Conservation (phyloP, 1,140 invertebrate genomes). For the Trinorchestia longiramus region DNA sequence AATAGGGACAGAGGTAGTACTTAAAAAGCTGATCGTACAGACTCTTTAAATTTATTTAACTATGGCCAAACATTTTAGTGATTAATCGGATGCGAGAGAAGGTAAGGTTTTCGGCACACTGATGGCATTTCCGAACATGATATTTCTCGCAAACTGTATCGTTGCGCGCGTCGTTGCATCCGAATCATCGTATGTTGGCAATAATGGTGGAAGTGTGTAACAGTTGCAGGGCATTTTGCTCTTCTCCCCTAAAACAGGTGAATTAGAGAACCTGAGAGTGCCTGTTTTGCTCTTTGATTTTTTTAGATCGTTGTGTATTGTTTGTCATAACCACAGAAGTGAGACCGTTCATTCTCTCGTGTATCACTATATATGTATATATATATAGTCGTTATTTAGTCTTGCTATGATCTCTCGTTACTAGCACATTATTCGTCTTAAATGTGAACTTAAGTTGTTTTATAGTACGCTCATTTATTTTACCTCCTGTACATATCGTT, state of each 20-base stretch:
- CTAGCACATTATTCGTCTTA: not conserved
- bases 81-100: not conserved
- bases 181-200: not conserved
- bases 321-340: not conserved
- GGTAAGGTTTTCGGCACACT: not conserved
- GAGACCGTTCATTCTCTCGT: not conserved
- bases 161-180: not conserved
- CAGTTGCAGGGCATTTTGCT: not conserved
- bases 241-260: not conserved
- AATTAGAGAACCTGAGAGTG: not conserved
- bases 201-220: not conserved
- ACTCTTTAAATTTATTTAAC: not conserved
- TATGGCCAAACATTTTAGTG: not conserved
- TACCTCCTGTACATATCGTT: not conserved
- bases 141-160: not conserved
- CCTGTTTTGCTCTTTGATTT: not conserved
- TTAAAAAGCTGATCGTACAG: not conserved
- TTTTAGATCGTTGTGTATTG: not conserved
- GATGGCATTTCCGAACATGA: not conserved
- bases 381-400: slow-evolving; percentile 17
- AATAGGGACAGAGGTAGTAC: not conserved
- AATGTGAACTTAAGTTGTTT: not conserved
- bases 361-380: not conserved
- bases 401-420: slow-evolving; percentile 25
- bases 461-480: not conserved